Evolutionary conservation across 2,797 vertebrate species (phyloP).

Genomic region (Peromyscus melanophrys): DNA sequence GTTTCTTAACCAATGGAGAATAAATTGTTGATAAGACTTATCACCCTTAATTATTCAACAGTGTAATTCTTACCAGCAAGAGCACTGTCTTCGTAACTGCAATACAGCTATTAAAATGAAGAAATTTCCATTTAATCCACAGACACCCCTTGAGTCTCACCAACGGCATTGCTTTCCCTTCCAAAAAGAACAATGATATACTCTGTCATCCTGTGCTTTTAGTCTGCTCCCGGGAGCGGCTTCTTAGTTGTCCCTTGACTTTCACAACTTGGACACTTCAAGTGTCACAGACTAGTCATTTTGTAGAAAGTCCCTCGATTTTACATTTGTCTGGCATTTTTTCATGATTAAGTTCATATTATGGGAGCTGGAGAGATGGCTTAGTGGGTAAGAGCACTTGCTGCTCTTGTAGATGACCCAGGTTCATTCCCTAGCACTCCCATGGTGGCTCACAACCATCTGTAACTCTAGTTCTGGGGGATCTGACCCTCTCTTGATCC

Average conservation of each 20-base stretch:
- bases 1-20: not conserved
- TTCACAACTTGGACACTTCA: not conserved
- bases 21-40: not conserved
- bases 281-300: conserved; percentile 9
- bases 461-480: not conserved
- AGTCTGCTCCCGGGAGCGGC: not conserved
- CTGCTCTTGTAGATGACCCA: not conserved
- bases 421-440: not conserved
- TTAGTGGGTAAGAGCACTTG: not conserved
- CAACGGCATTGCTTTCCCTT: not conserved
- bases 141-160: not conserved
- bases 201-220: not conserved
- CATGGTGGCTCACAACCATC: not conserved
- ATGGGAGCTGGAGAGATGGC: not conserved
- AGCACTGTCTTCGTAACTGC: not conserved
- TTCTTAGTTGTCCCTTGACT: not conserved
- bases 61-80: not conserved
- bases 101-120: not conserved
- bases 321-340: conserved; percentile 55
- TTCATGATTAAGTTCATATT: conserved; percentile 11
- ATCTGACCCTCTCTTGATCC: not conserved
- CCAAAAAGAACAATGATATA: not conserved
- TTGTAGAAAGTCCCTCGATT: not conserved
- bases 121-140: not conserved
- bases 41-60: not conserved